Conservation (phyloP, 2,113 vertebrate species). For the Lepus europaeus region DNA sequence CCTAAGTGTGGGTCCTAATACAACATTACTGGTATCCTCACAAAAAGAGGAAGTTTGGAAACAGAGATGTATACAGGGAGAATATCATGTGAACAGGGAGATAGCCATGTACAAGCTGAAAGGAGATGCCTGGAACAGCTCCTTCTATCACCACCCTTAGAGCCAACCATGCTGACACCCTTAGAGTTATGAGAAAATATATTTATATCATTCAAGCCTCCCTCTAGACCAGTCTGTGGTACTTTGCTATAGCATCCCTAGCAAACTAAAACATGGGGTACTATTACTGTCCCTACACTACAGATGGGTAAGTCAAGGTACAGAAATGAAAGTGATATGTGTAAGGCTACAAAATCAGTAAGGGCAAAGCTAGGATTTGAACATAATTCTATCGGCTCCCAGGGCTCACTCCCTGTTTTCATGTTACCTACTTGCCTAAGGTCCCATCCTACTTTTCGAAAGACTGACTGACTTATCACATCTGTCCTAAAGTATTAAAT, state of each 20-base stretch:
- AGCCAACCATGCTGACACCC: not conserved
- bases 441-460: not conserved
- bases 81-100: not conserved
- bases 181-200: not conserved
- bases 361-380: slow-evolving; percentile 11
- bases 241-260: not conserved
- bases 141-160: not conserved
- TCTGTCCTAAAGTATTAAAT: slow-evolving; percentile 5
- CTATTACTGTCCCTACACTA: not conserved
- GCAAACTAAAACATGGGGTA: not conserved
- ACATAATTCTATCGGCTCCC: slow-evolving; percentile 1
- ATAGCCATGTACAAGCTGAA: not conserved
- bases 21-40: not conserved
- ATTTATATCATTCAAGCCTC: not conserved
- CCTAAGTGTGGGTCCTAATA: not conserved
- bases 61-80: not conserved
- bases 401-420: not conserved
- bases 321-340: not conserved
- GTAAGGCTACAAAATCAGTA: not conserved
- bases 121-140: not conserved
- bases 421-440: not conserved
- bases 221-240: not conserved
- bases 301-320: slow-evolving; percentile 17
- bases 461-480: not conserved
- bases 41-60: not conserved